Conservation (phyloP, 2,113 vertebrate genomes). For the Glaucomys volans region DNA sequence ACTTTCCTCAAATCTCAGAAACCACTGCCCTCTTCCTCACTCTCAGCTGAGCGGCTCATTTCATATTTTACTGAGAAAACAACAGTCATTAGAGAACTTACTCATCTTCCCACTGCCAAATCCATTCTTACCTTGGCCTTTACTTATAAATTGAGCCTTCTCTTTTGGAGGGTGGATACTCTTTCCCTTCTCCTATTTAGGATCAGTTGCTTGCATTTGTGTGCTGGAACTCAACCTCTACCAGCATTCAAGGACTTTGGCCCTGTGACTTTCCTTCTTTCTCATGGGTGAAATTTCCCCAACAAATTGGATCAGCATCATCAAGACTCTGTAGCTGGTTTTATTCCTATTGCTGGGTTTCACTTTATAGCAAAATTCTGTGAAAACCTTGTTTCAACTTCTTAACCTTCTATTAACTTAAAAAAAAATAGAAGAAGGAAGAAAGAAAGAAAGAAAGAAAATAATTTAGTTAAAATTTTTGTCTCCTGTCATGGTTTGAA, state of each 20-base stretch:
- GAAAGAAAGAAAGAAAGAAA: not conserved
- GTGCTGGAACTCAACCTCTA: not conserved
- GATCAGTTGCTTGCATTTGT: not conserved
- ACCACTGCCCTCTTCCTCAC: constrained; percentile 55
- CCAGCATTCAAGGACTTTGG: not conserved
- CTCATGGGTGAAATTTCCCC: not conserved
- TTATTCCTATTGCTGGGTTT: not conserved
- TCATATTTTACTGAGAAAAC: constrained; percentile 36
- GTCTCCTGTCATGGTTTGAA: not conserved
- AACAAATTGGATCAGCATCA: not conserved
- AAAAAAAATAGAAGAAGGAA: too few relatives aligned
- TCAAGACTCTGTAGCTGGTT: not conserved
- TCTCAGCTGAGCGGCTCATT: not conserved
- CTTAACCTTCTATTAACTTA: not conserved
- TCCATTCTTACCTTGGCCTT: not conserved
- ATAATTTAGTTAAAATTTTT: not conserved
- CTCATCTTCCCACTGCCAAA: not conserved
- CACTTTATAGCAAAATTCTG: not conserved
- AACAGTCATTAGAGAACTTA: not conserved
- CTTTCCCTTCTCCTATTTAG: not conserved
- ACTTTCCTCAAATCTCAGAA: constrained; percentile 44
- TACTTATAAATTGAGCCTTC: not conserved
- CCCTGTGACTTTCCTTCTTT: not conserved
- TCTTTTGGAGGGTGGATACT: not conserved
- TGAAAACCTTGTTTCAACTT: not conserved